Evolutionary conservation across 2,113 vertebrate genomes (phyloP).

Genomic region (Phycodurus eques): DNA sequence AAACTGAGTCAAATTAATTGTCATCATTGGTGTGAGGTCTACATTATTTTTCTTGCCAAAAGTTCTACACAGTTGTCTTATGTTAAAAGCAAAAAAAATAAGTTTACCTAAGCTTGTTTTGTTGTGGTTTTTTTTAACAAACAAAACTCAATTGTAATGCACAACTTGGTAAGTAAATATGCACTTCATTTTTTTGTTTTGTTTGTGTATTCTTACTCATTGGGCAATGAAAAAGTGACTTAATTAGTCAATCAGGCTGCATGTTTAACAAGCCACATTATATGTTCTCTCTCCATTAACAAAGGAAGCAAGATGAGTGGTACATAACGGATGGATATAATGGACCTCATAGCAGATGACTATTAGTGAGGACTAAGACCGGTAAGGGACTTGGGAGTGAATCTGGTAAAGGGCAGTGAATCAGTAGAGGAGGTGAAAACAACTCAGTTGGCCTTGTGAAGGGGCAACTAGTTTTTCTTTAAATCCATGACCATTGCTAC

Average conservation of each 20-base stretch:
- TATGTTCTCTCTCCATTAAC: no score
- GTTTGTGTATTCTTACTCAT: not conserved
- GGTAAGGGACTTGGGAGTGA: not conserved
- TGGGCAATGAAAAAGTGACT: not conserved
- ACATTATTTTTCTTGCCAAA: not conserved
- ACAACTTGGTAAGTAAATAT: not conserved
- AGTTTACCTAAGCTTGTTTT: not conserved
- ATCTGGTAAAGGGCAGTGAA: not conserved
- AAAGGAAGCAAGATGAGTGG: not conserved
- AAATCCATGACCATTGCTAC: not conserved
- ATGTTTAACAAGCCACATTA: not conserved
- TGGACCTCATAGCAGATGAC: not conserved
- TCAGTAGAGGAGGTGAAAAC: not conserved
- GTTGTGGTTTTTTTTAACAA: not conserved
- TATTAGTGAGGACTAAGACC: not conserved
- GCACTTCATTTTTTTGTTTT: not conserved
- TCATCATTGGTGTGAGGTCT: conserved; percentile 19
- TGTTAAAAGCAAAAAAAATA: no score
- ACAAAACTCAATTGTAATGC: not conserved
- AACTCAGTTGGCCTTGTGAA: not conserved
- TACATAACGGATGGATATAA: not conserved
- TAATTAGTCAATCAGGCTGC: not conserved
- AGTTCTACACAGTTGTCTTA: no score
- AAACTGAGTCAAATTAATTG: conserved; percentile 31
- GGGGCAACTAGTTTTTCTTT: not conserved